These are phyloP conservation scores for Coelinius sp. DNA, from an alignment of 2,888 invertebrate genomes.

Conservation along the genomic window DNA sequence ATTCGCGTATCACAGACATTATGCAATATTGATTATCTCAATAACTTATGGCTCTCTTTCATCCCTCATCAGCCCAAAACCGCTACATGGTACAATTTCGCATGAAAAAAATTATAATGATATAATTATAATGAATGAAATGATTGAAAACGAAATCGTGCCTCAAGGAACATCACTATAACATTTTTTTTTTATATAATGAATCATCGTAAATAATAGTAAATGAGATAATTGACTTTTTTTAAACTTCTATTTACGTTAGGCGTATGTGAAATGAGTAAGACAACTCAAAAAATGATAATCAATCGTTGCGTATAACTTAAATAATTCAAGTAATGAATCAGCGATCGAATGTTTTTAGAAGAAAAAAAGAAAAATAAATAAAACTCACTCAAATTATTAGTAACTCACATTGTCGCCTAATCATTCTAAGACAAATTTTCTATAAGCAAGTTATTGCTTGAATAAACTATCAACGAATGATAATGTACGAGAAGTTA, in stretches of 20 bases:
- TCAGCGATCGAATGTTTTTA: background rate
- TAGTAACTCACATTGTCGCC: background rate
- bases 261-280: background rate
- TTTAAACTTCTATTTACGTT: background rate
- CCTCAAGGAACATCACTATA: background rate
- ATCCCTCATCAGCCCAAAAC: constrained; percentile 43
- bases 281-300: background rate
- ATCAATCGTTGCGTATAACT: background rate
- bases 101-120: constrained; percentile 57
- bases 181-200: background rate
- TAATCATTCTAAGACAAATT: background rate
- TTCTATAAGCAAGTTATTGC: background rate
- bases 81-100: constrained; percentile 56
- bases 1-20: constrained; percentile 15
- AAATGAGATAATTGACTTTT: background rate
- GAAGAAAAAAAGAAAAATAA: background rate
- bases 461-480: background rate
- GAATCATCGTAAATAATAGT: background rate
- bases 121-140: constrained; percentile 43
- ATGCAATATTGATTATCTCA: constrained; percentile 23
- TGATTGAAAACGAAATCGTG: constrained; percentile 44
- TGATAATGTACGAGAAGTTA: background rate
- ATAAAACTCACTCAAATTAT: background rate
- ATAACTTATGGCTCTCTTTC: constrained; percentile 54
- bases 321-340: background rate